Conservation (phyloP, 2,797 vertebrate species). For the Australoheros facetus region DNA sequence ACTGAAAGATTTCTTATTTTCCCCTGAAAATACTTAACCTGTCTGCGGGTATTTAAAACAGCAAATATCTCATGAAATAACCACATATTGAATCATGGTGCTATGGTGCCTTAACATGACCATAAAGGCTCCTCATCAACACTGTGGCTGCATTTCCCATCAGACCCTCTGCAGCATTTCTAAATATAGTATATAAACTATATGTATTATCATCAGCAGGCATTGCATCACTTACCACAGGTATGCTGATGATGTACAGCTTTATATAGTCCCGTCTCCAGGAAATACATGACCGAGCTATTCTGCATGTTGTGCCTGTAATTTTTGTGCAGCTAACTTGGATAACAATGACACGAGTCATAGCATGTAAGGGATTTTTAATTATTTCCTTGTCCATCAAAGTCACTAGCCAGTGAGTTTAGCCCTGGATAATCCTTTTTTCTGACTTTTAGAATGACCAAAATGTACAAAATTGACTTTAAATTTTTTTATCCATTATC, state of each 20-base stretch:
- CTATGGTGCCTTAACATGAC: not conserved
- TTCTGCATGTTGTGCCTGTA: not conserved
- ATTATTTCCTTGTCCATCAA: no score
- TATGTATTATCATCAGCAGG: not conserved
- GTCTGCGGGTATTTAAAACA: not conserved
- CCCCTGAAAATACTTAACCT: constrained; percentile 1
- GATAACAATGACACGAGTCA: not conserved
- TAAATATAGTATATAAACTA: not conserved
- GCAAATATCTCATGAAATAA: constrained; percentile 6
- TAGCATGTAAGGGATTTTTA: not conserved
- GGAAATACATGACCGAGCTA: not conserved
- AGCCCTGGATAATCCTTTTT: not conserved
- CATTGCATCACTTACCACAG: not conserved
- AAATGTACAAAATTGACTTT: not conserved
- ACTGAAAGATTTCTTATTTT: not conserved
- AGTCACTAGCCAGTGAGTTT: no score
- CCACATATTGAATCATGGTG: not conserved
- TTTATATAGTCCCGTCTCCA: not conserved
- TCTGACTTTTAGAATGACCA: not conserved
- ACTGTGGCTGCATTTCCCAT: not conserved
- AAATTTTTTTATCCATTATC: not conserved
- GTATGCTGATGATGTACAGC: not conserved
- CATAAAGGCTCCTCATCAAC: not conserved
- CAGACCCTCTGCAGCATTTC: not conserved
- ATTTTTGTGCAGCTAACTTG: not conserved